Percentiles rank a stretch among this genome's conserved stretches.
These are phyloP conservation scores for Phalacrocorax pelagicus DNA, from an alignment of 2,113 vertebrate genomes.

Conservation along the genomic window DNA sequence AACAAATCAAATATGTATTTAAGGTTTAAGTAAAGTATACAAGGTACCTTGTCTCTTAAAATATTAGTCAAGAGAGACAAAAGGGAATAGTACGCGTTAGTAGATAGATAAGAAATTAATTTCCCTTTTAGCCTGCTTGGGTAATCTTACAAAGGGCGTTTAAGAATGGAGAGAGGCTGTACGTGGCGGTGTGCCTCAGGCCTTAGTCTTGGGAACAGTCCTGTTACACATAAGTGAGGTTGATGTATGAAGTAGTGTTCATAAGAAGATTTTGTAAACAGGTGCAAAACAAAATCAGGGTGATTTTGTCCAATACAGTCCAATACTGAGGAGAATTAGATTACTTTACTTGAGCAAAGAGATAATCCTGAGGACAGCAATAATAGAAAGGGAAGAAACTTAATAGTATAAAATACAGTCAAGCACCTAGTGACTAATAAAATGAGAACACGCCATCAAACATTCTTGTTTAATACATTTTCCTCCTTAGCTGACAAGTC, in stretches of 20 bases:
- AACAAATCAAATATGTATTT: not conserved
- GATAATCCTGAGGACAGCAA: not conserved
- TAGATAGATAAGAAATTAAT: slow-evolving; percentile 23
- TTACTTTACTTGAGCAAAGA: not conserved
- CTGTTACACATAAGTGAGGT: not conserved
- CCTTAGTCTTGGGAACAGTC: not conserved
- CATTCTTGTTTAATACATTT: not conserved
- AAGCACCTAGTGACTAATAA: not conserved
- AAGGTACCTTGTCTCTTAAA: not conserved
- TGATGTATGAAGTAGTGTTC: not conserved
- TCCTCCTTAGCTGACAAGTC: not conserved
- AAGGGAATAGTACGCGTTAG: not conserved
- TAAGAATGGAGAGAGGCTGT: not conserved
- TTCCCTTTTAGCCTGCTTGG: not conserved
- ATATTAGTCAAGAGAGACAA: not conserved
- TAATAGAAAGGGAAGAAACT: not conserved
- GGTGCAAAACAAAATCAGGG: not conserved
- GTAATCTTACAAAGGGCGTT: not conserved
- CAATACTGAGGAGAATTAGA: not conserved
- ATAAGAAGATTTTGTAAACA: not conserved
- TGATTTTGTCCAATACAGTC: too few species aligned
- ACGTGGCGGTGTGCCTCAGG: not conserved
- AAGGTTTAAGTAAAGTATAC: not conserved
- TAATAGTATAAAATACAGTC: not conserved
- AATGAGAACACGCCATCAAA: not conserved